These are phyloP conservation scores for Bicyclus anynana DNA, from an alignment of 1,140 invertebrate genomes.

Conservation along the genomic window DNA sequence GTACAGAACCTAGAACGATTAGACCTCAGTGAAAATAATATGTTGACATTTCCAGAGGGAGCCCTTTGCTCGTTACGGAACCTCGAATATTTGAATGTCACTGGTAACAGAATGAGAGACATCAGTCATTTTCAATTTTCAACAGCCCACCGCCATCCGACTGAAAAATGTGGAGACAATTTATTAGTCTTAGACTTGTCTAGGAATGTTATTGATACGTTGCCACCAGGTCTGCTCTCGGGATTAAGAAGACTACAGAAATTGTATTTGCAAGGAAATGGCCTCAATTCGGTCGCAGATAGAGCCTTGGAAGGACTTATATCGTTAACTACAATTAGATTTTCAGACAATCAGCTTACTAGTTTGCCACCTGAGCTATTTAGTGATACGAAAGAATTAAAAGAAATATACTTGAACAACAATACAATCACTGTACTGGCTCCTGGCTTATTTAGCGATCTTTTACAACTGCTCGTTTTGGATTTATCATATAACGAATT, in stretches of 20 bases:
- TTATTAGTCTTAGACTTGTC: slow-evolving; percentile 88
- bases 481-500: slow-evolving; percentile 92
- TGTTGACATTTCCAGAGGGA: slow-evolving; percentile 89
- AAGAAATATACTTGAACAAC: slow-evolving; percentile 90
- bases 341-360: slow-evolving; percentile 89
- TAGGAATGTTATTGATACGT: slow-evolving; percentile 88
- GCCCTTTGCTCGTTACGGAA: slow-evolving; percentile 88
- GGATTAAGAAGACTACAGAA: slow-evolving; percentile 81
- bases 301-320: slow-evolving; percentile 88
- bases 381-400: slow-evolving; percentile 86
- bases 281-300: slow-evolving; percentile 87
- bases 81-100: slow-evolving; percentile 88
- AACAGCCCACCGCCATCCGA: slow-evolving; percentile 77
- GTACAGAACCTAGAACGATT: slow-evolving; percentile 85
- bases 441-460: slow-evolving; percentile 89
- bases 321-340: slow-evolving; percentile 85
- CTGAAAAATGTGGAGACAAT: slow-evolving; percentile 84
- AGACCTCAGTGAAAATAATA: slow-evolving; percentile 93
- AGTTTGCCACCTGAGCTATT: slow-evolving; percentile 91
- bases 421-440: slow-evolving; percentile 92
- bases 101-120: slow-evolving; percentile 88
- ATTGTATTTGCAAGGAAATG: slow-evolving; percentile 82
- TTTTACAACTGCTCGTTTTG: slow-evolving; percentile 88
- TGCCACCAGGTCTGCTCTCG: slow-evolving; percentile 87
- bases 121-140: slow-evolving; percentile 87